Conservation (phyloP, 2,797 vertebrate genomes). For the Enteromius unitaeniatus region DNA sequence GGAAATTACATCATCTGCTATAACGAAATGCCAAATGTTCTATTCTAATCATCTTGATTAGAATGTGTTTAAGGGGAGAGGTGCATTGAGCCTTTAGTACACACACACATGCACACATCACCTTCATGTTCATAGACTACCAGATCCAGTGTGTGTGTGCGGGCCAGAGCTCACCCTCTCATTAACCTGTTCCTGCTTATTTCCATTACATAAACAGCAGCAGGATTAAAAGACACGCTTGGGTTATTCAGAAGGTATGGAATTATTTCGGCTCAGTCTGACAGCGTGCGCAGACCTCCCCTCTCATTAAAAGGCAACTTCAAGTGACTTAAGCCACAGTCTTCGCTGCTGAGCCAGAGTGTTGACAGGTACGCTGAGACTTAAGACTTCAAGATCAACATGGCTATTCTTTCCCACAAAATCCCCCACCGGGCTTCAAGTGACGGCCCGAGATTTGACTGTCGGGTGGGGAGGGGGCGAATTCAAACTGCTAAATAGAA, state of each 20-base stretch:
- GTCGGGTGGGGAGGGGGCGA: conserved; percentile 55
- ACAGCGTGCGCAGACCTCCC: conserved; percentile 68
- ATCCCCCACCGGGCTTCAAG: conserved; percentile 65
- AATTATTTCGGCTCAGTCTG: conserved; percentile 78
- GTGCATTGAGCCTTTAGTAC: conserved; percentile 14
- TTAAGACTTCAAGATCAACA: conserved; percentile 78
- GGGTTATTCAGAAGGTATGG: conserved; percentile 74
- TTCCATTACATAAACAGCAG: conserved; percentile 63
- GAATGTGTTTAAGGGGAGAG: conserved; percentile 8
- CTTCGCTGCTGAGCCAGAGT: conserved; percentile 73
- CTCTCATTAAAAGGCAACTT: conserved; percentile 75
- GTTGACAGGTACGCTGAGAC: conserved; percentile 80
- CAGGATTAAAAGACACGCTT: conserved; percentile 75
- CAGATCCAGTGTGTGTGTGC: conserved; percentile 9
- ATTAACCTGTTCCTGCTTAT: conserved; percentile 66
- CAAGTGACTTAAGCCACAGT: conserved; percentile 79
- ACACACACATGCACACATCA: background rate
- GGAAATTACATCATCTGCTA: conserved; percentile 23
- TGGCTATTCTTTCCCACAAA: conserved; percentile 76
- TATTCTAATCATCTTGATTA: conserved; percentile 44
- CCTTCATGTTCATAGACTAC: conserved; percentile 14
- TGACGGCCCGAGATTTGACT: conserved; percentile 62
- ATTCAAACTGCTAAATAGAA: conserved; percentile 56
- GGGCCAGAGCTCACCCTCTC: conserved; percentile 47
- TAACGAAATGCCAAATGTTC: conserved; percentile 38